Percentiles rank a stretch among this genome's conserved stretches.
These are phyloP conservation scores for Alcis repandata DNA, from an alignment of 2,888 invertebrate species.

Conservation along the genomic window DNA sequence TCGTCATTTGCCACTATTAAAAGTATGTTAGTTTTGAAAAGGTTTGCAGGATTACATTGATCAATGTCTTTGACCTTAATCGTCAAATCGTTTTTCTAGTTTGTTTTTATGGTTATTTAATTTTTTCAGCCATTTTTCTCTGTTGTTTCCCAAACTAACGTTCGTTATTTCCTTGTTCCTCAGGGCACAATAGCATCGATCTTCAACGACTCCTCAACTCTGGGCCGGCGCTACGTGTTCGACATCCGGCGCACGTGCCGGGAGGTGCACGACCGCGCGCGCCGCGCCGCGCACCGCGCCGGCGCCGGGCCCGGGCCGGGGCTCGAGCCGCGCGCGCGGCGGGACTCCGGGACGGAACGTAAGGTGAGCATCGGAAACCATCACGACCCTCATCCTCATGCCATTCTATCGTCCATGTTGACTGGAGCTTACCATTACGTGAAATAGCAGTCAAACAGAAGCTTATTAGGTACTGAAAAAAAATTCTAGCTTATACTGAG, in stretches of 20 bases:
- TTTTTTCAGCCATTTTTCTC: neutral
- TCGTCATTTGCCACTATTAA: no score
- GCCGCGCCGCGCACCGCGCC: slow-evolving; percentile 89
- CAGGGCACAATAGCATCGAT: slow-evolving; percentile 95
- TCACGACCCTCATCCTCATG: neutral
- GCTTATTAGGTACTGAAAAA: no score
- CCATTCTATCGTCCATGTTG: neutral
- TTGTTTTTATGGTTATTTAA: no score
- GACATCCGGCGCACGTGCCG: slow-evolving; percentile 95
- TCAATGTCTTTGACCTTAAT: no score
- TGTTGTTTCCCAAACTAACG: neutral
- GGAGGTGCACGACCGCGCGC: slow-evolving; percentile 95
- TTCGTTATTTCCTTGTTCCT: neutral
- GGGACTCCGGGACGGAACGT: slow-evolving; percentile 62
- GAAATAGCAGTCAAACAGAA: no score
- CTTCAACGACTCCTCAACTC: slow-evolving; percentile 94
- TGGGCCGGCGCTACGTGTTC: slow-evolving; percentile 96
- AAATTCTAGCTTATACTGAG: no score
- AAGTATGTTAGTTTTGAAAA: no score
- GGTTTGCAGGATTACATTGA: no score
- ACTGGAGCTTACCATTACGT: no score
- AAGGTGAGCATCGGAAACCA: slow-evolving; percentile 59
- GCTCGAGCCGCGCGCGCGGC: slow-evolving; percentile 64
- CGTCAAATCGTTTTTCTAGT: no score
- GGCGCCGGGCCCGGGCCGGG: no score